Evolutionary conservation across 2,113 vertebrate species (phyloP).

Genomic region (Nyctibius bracteatus): DNA sequence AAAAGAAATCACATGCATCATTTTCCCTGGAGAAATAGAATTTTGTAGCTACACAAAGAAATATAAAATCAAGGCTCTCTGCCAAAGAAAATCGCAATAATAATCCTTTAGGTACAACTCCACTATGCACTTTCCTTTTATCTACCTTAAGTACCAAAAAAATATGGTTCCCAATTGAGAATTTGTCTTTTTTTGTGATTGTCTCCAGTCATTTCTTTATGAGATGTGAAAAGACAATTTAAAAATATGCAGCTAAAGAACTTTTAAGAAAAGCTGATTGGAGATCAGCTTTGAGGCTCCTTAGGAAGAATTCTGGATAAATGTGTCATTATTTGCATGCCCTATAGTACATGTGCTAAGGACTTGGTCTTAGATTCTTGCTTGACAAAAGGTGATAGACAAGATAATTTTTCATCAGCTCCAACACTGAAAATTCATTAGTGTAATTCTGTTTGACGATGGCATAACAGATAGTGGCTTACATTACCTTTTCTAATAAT

Average conservation of each 20-base stretch:
- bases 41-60: background rate
- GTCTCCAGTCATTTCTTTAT: background rate
- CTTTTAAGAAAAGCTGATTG: background rate
- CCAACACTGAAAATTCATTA: background rate
- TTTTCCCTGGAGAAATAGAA: background rate
- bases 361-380: background rate
- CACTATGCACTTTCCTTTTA: background rate
- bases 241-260: background rate
- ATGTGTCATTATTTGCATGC: background rate
- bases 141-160: background rate
- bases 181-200: background rate
- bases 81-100: background rate
- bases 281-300: background rate
- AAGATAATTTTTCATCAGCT: background rate
- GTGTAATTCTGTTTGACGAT: background rate
- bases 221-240: background rate
- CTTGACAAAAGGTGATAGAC: background rate
- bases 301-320: background rate
- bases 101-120: background rate
- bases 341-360: background rate
- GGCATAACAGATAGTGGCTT: background rate
- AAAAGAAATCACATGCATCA: background rate
- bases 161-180: rapidly evolving
- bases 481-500: background rate
- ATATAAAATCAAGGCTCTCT: background rate